phyloP scores from a whole-genome alignment of 2,113 vertebrate species.

The Anhinga anhinga region DNA sequence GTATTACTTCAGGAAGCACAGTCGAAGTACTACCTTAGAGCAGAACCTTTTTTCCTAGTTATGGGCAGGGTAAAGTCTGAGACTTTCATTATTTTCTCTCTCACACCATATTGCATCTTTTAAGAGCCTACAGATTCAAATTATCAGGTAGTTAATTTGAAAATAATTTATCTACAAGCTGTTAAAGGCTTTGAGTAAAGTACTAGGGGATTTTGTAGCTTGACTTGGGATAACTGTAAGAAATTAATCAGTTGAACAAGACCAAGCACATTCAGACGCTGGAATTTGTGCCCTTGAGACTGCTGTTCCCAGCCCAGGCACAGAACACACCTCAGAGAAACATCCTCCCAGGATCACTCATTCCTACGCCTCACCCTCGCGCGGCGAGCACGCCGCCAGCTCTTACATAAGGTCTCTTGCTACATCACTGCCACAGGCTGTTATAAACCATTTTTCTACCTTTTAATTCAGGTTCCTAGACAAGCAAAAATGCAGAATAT shows the following conservation, averaged over 20 bases:
- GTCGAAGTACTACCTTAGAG: background rate
- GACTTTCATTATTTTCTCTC: background rate
- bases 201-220: background rate
- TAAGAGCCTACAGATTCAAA: background rate
- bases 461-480: conserved; percentile 52
- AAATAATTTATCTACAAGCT: conserved; percentile 25
- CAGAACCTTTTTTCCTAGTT: background rate
- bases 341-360: conserved; percentile 56
- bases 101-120: background rate
- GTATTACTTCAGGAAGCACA: background rate
- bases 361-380: conserved; percentile 18
- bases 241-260: conserved; percentile 61
- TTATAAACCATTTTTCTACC: conserved; percentile 56
- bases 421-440: conserved; percentile 53
- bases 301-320: conserved; percentile 55
- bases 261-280: conserved; percentile 54
- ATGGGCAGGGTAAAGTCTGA: fast-evolving
- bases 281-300: conserved; percentile 66
- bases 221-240: conserved; percentile 5
- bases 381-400: background rate
- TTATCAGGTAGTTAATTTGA: conserved; percentile 42
- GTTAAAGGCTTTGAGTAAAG: background rate
- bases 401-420: conserved; percentile 63
- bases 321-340: conserved; percentile 68
- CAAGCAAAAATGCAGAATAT: conserved; percentile 63